Base-by-base conservation (phyloP, 1,140 invertebrate genomes). In the Helicorthomorpha holstii region DNA sequence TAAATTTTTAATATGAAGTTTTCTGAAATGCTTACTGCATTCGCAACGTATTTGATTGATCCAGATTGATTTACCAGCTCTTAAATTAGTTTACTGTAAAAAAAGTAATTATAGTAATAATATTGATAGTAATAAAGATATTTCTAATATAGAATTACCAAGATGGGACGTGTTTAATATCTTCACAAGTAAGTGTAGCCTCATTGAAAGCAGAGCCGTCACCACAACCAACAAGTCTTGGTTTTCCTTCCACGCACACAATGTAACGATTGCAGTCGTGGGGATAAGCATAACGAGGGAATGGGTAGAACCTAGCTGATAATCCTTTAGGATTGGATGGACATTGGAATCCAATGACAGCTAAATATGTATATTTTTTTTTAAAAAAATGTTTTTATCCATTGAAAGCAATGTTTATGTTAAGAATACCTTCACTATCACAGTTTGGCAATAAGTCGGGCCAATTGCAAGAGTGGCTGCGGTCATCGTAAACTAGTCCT, bases 381-480 rank as follows among this genome's bases (percentile, higher is more conserved):
- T n/a, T n/a, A n/a, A n/a, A n/a, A n/a, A n/a, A n/a, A n/a, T n/a
- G n/a, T n/a, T n/a, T n/a, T n/a, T n/a, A n/a, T n/a, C n/a, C n/a
- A n/a, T n/a, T n/a, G n/a, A n/a, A n/a, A n/a, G n/a, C n/a, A n/a
- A n/a, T n/a, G n/a, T n/a, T n/a, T n/a, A n/a, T n/a, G n/a, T n/a
- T n/a, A n/a, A n/a, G n/a, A 46, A 62, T 63, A 84, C 83, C 79
- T 75, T 90, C 86, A 48, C 86, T 84, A 63, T 88, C 85, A 69
- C 88, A 93, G 7, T 61, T 59, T 43, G 86, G 83, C 42, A 85
- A 67, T 47, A 87, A 76, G 73, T 94, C 89, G 10, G 89, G 87
- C 88, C 88, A 94, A 63, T 92, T 89, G 74, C 89, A 94, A 23
- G 78, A 77, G 60, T 93, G 88, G 44, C 75, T 86, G 55, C 83